Percentiles rank a stretch among this genome's conserved stretches.
Conservation (phyloP, 2,113 vertebrate species). For the Pelmatolapia mariae region DNA sequence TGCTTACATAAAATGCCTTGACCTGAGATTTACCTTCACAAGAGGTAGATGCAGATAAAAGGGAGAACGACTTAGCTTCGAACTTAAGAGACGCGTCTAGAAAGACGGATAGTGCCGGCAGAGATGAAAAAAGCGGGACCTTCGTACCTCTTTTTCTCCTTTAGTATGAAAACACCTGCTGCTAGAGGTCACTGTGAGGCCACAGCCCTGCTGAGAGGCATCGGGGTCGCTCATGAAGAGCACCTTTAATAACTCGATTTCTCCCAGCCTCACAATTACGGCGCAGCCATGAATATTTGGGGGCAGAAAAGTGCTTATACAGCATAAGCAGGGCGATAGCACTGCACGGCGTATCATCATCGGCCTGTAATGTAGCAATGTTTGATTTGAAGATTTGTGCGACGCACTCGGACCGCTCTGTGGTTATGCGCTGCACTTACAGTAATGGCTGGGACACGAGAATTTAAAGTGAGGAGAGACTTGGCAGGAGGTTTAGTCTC, state of each 20-base stretch:
- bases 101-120: conserved; percentile 8
- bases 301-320: conserved; percentile 16
- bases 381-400: conserved; percentile 54
- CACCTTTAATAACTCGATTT: conserved; percentile 37
- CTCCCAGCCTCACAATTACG: conserved; percentile 16
- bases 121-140: conserved; percentile 23
- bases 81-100: neutral
- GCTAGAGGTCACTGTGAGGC: conserved; percentile 44
- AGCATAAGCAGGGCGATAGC: neutral
- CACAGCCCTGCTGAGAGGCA: conserved; percentile 30
- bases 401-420: conserved; percentile 7
- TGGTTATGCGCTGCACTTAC: conserved; percentile 38
- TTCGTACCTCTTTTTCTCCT: neutral
- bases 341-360: neutral
- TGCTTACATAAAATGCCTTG: neutral
- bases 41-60: conserved; percentile 38
- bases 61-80: conserved; percentile 4
- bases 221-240: conserved; percentile 49
- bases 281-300: conserved; percentile 3
- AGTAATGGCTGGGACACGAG: conserved; percentile 51
- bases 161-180: conserved; percentile 33
- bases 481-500: conserved; percentile 51
- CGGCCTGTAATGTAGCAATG: conserved; percentile 16
- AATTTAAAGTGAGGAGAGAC: conserved; percentile 49
- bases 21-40: conserved; percentile 36